These are phyloP conservation scores for Drosophila elegans DNA, from an alignment of 1,140 invertebrate species.

Conservation along the genomic window DNA sequence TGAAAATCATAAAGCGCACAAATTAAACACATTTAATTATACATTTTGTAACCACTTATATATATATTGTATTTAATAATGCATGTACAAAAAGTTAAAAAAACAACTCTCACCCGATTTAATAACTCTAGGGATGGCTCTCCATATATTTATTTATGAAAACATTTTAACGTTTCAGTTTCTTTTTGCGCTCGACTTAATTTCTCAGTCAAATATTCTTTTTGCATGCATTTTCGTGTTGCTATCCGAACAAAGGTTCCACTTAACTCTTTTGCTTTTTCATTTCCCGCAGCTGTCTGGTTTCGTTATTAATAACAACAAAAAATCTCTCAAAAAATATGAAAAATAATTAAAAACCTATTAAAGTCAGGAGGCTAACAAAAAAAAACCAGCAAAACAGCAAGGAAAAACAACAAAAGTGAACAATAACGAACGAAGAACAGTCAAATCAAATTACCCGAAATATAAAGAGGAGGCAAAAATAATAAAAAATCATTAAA, in stretches of 20 bases:
- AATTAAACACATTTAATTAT: not conserved
- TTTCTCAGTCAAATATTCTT: conserved; percentile 36
- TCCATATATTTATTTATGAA: conserved; percentile 4
- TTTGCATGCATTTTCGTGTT: conserved; percentile 32
- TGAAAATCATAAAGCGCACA: conserved; percentile 11
- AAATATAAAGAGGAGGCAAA: conserved; percentile 63
- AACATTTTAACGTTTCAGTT: not conserved
- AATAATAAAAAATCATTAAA: conserved; percentile 79
- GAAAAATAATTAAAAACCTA: conserved; percentile 74
- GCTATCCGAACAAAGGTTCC: conserved; percentile 49
- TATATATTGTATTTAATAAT: not conserved
- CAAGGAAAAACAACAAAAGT: conserved; percentile 32
- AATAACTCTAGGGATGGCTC: not conserved
- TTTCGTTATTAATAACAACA: conserved; percentile 36
- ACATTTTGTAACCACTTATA: conserved; percentile 1
- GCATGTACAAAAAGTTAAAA: not conserved
- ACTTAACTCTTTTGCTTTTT: conserved; percentile 44
- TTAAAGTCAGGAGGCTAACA: conserved; percentile 66
- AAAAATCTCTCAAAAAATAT: conserved; percentile 45
- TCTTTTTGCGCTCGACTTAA: conserved; percentile 5
- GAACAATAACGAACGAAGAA: conserved; percentile 75
- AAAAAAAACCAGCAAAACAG: conserved; percentile 14
- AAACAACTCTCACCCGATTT: not conserved
- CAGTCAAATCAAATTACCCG: conserved; percentile 80
- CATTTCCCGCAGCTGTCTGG: conserved; percentile 52